Conservation (phyloP, 2,113 vertebrate species). For the Pontoporia blainvillei region DNA sequence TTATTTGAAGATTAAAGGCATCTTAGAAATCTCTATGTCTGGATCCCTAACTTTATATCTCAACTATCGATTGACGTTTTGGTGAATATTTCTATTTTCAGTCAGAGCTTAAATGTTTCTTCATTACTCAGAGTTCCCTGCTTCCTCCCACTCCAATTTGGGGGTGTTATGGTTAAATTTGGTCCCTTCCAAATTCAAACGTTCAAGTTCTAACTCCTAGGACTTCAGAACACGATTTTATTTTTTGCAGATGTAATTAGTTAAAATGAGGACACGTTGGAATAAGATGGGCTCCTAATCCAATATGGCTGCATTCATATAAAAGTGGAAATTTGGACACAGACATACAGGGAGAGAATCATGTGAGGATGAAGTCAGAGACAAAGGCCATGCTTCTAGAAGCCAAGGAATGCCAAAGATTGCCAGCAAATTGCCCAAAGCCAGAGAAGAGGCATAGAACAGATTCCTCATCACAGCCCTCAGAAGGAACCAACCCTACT, state of each 20-base stretch:
- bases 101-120: neutral
- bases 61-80: neutral
- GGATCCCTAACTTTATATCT: neutral
- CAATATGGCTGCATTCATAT: neutral
- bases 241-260: neutral
- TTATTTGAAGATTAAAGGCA: neutral
- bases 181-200: neutral
- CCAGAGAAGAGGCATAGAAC: neutral
- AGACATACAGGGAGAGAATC: neutral
- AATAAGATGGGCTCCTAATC: neutral
- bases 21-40: neutral
- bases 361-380: neutral
- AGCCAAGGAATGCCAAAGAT: neutral
- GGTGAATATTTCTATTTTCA: neutral
- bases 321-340: neutral
- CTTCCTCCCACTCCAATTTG: neutral
- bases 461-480: neutral
- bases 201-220: neutral
- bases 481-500: neutral
- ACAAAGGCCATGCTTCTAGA: neutral
- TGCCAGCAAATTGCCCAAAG: neutral
- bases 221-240: neutral
- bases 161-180: neutral
- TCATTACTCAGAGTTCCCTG: neutral
- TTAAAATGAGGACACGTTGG: neutral